phyloP scores from a whole-genome alignment of 2,797 vertebrate species.

The Crax fasciolata region DNA sequence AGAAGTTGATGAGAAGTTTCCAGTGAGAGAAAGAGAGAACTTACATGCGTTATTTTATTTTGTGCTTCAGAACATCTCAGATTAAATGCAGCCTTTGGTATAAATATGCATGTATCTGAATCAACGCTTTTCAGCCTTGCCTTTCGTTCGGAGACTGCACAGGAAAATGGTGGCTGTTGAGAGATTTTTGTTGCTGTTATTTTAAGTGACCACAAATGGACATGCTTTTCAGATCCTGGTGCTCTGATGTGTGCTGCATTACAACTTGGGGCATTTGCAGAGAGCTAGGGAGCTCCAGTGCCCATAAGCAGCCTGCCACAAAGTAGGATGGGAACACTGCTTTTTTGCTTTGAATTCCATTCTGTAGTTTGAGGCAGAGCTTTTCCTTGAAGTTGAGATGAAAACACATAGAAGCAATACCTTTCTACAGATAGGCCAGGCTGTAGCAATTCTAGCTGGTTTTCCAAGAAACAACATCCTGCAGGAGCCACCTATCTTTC shows the following conservation, averaged over 20 bases:
- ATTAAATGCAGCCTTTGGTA: conserved; percentile 23
- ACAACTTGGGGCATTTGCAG: neutral
- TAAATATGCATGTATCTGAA: neutral
- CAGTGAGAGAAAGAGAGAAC: neutral
- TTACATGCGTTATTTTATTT: neutral
- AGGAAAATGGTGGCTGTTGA: neutral
- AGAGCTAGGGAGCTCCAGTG: neutral
- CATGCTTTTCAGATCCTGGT: neutral
- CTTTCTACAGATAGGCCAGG: neutral
- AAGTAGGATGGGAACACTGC: neutral
- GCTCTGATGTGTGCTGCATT: neutral
- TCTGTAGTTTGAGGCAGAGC: neutral
- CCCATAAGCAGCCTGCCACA: neutral
- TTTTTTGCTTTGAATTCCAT: neutral
- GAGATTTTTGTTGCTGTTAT: neutral
- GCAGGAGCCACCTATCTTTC: neutral
- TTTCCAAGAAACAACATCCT: neutral
- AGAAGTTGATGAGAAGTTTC: neutral
- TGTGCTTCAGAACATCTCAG: neutral
- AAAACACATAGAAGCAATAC: neutral
- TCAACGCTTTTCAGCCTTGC: neutral
- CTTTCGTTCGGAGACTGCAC: neutral
- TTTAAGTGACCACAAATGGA: neutral
- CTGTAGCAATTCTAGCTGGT: neutral
- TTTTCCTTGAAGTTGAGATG: neutral